A percentile compares a stretch with the other conserved stretches of the same genome.
Evolutionary conservation across 2,888 invertebrate species (phyloP).

Genomic region (Boloria euphrosyne): DNA sequence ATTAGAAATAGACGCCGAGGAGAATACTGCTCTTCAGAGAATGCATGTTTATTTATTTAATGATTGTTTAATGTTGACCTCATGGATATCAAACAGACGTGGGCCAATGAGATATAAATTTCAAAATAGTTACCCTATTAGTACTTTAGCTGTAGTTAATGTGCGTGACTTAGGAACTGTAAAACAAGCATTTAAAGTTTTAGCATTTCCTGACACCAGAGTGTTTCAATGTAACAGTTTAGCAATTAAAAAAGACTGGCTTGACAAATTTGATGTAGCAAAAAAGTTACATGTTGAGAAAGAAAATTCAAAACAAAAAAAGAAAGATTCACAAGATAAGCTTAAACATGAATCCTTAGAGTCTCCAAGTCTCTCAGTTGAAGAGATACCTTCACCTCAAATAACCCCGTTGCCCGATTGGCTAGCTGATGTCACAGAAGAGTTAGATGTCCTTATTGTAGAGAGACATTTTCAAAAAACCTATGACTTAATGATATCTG

Average conservation of each 20-base stretch:
- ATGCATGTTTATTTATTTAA: slow-evolving; percentile 96
- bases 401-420: slow-evolving; percentile 87
- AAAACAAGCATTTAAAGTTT: slow-evolving; percentile 95
- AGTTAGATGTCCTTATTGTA: slow-evolving; percentile 96
- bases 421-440: slow-evolving; percentile 95
- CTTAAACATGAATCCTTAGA: slow-evolving; percentile 67
- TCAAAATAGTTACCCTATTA: slow-evolving; percentile 91
- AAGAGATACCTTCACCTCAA: slow-evolving; percentile 71
- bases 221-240: slow-evolving; percentile 94
- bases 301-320: slow-evolving; percentile 83
- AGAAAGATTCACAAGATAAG: slow-evolving; percentile 68
- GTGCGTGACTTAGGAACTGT: slow-evolving; percentile 94
- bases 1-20: slow-evolving; percentile 93
- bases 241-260: slow-evolving; percentile 93
- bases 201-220: slow-evolving; percentile 96
- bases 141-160: slow-evolving; percentile 96
- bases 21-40: slow-evolving; percentile 92
- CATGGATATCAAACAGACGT: slow-evolving; percentile 87
- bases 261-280: slow-evolving; percentile 94
- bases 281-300: slow-evolving; percentile 89
- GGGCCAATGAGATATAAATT: slow-evolving; percentile 92
- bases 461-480: slow-evolving; percentile 98
- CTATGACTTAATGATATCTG: slow-evolving; percentile 87
- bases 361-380: slow-evolving; percentile 75
- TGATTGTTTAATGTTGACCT: slow-evolving; percentile 95